Evolutionary conservation across 2,113 vertebrate species (phyloP), one percentile per base, ranked within the genome.

Genomic region (Scolopax mira): DNA sequence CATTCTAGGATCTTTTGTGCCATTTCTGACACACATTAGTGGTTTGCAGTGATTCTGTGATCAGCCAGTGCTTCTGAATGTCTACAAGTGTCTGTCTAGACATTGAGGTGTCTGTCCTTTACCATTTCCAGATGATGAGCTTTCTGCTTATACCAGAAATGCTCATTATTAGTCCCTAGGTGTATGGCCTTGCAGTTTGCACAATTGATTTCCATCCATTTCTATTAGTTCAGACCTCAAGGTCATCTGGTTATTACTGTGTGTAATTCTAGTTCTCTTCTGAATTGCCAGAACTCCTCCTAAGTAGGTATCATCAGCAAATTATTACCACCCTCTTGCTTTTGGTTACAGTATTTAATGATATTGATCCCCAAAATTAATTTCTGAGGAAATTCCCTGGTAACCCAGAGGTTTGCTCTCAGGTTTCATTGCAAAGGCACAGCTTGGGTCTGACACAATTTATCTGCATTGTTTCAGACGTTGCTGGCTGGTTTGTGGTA

Each of bases 151-250:
- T 62, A 41, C n/a, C 79, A 93, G 46, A 73, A 81, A 55, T 57
- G n/a, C 48, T 94, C 73, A 61, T 95, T 92, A 85, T 89, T 84
- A 84, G 69, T 95, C 83, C 65, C 44, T 71, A 60, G 77, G 24
- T 75, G 35, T 61, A 27, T 24, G 7, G 54, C 77, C 57, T 81
- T 86, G 65, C 69, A 92, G 35, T 89, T 90, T 57, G 86, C 73
- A 79, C 91, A 81, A 72, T 91, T 97, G 91, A 93, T 95, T 94
- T 93, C 77, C 86, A 89, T 92, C 80, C 18, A 2, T 84, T 94
- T 92, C 80, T 94, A 35, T 87, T 90, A 89, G 69, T 93, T 90
- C 42, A 87, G 83, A 79, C 83, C 93, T 89, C 69, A 87, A 92
- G 86, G 96, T 94, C 92, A 81, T 48, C 69, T 71, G 60, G 33